Base-by-base conservation (phyloP, 2,113 vertebrate species). In the Prinia subflava region DNA sequence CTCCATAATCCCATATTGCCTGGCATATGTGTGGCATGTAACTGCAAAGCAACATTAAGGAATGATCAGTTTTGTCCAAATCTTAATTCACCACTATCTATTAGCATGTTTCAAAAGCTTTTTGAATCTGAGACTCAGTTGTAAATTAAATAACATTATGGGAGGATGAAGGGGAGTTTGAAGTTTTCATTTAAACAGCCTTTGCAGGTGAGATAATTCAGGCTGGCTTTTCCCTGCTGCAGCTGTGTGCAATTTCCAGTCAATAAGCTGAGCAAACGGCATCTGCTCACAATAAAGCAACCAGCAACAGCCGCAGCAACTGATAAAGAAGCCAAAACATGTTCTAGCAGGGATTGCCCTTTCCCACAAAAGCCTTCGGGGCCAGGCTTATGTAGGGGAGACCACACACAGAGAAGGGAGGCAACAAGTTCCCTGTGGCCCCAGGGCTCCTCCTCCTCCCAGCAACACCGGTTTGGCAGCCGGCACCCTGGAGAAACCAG, bases 391-490 rank as follows among this genome's bases (percentile, higher is more conserved):
- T 90, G 87, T 2, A 37, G 63, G 33, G 74, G 17, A 92, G 95
- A 95, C 94, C 96, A 97, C 96, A 97, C 94, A 94, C n/a, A 3
- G 21, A 81, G 74, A 82, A 87, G 89, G 77, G 68, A 96, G 80
- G 83, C 31, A 93, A 39, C 5, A 0, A 77, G 86, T 87, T 96
- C 92, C 83, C 94, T 84, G 60, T 84, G 89, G 73, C 92, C 81
- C 15, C 52, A 11, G 83, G 94, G 90, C 27, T 92, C 11, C 60
- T 65, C 17, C 90, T 92, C 80, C 73, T 94, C 80, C 65, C 89
- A 93, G 76, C 64, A 94, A 3, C 84, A 71, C 74, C 13, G 1
- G 60, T 64, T 82, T 79, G 81, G 93, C 87, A 92, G 65, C 47
- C 1, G 0, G 39, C 52, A 18, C 16, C 11, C 20, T 1, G 6